These are phyloP conservation scores for Gonatopus flavifemur DNA, from an alignment of 1,140 invertebrate genomes.

Conservation along the genomic window DNA sequence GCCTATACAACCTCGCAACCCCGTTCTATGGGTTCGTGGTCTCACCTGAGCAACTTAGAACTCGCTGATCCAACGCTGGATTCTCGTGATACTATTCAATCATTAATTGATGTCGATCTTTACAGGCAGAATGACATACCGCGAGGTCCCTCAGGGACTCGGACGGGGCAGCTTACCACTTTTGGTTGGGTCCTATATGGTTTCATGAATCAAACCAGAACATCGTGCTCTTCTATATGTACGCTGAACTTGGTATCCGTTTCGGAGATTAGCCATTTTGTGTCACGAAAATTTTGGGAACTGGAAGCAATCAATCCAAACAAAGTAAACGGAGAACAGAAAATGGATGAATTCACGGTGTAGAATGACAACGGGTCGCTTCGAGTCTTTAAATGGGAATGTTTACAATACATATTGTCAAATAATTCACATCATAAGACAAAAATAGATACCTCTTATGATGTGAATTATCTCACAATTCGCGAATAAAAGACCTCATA, in stretches of 20 bases:
- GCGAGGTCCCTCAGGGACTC: too few species aligned
- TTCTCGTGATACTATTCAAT: slow-evolving; percentile 4
- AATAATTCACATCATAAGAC: too few species aligned
- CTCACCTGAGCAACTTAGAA: slow-evolving; percentile 10
- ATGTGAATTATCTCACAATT: too few species aligned
- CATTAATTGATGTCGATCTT: slow-evolving; percentile 17
- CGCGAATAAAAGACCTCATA: too few species aligned
- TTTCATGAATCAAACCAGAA: neutral
- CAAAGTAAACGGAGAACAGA: too few species aligned
- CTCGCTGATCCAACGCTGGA: slow-evolving; percentile 16
- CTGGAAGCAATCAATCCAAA: slow-evolving; percentile 33
- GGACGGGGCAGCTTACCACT: too few species aligned
- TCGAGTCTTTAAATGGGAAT: too few species aligned
- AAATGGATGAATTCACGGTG: too few species aligned
- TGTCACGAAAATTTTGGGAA: slow-evolving; percentile 33
- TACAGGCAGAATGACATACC: slow-evolving; percentile 5
- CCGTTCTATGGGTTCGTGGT: slow-evolving; percentile 1
- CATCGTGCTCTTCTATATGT: neutral
- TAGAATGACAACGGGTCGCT: too few species aligned
- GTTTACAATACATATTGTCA: too few species aligned
- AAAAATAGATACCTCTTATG: too few species aligned
- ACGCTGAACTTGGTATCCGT: slow-evolving; percentile 4
- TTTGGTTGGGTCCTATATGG: slow-evolving; percentile 11
- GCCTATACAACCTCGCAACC: neutral
- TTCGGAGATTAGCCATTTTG: neutral